phyloP scores from a whole-genome alignment of 2,113 vertebrate genomes.

The Dipodomys merriami region DNA sequence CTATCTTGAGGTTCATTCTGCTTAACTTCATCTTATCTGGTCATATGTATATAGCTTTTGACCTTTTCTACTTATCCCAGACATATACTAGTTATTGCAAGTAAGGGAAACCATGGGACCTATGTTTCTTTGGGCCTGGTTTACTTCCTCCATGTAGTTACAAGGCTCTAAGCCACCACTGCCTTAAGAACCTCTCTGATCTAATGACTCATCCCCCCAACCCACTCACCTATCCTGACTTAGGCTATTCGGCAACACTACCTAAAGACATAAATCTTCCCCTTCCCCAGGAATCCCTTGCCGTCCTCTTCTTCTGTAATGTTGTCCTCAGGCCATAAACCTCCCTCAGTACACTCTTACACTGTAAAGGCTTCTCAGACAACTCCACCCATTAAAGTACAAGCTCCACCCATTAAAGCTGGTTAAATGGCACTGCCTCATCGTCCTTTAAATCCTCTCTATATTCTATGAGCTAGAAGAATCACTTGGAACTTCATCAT shows the following conservation, averaged over 20 bases:
- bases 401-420: neutral
- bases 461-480: neutral
- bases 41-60: no score
- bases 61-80: no score
- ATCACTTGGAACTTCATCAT: neutral
- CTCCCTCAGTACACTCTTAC: neutral
- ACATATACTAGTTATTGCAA: no score
- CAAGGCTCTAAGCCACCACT: neutral
- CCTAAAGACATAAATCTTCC: fast-evolving
- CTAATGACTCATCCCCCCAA: no score
- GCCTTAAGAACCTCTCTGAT: neutral
- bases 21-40: no score
- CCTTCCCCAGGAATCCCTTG: neutral
- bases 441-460: neutral
- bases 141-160: neutral
- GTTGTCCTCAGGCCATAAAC: neutral
- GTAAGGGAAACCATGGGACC: no score
- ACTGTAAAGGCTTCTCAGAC: neutral
- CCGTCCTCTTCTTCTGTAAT: neutral
- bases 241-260: no score
- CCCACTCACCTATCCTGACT: neutral
- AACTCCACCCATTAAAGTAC: neutral
- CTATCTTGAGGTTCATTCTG: no score
- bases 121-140: no score
- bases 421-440: neutral